Base-by-base conservation (phyloP, 2,888 invertebrate species). In the Thalpophila matura region DNA sequence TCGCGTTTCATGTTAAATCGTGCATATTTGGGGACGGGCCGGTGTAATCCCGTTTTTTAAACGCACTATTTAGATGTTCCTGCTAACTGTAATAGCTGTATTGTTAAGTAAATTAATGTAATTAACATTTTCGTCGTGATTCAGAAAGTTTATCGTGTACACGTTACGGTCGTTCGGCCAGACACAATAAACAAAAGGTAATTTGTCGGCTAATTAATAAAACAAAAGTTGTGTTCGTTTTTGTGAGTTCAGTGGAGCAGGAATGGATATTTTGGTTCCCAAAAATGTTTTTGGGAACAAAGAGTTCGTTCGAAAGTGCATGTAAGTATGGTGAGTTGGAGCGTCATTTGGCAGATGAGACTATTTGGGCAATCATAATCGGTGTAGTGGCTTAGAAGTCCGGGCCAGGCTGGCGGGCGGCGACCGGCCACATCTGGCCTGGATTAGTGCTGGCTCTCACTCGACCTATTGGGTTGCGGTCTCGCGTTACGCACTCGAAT, bases 1-100 rank as follows among this genome's bases (percentile, higher is more conserved):
- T 94, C 89, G 95, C 95, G 91, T 93, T 91, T 90, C 86, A 85
- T 82, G 93, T 94, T 94, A 90, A 95, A 95, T 94, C 92, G 95
- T 91, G 91, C 94, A 89, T 94, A 87, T 88, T 86, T 86, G 81
- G 88, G 89, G 90, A 85, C 68, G 69, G 65, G 75, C 77, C 69
- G 81, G 68, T 89, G 91, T 90, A 92, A 91, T 91, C 92, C 86
- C 79, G 88, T 89, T 89, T 89, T 77, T 85, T 89, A 90, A 92
- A 92, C 86, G 88, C 80, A 87, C 87, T 92, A 93, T 93, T 93
- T 92, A 90, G 93, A 92, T 89, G 91, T 92, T 90, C 88, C 87
- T 86, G 86, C 87, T 86, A 84, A 86, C 88, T 86, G 89, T 89
- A 84, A 88, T 85, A 82, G 83, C 65, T 55, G 77, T 80, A 89